Percentiles rank a stretch among this genome's conserved stretches.
Evolutionary conservation across 2,113 vertebrate species (phyloP).

Genomic region (Castor canadensis): DNA sequence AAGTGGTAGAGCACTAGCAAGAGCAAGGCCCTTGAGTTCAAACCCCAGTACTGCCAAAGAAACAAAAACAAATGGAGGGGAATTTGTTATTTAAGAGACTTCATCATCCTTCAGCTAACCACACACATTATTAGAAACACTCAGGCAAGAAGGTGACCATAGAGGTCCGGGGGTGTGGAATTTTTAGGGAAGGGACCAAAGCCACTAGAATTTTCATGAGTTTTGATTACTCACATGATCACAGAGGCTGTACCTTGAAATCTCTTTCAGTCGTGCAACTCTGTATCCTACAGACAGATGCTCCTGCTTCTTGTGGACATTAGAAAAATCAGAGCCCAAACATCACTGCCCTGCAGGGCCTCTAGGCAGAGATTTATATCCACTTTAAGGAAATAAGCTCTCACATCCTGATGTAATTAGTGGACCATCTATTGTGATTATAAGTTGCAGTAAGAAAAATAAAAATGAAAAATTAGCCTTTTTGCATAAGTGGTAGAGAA

Average conservation of each 20-base stretch:
- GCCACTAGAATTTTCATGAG: not conserved
- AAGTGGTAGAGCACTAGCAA: too few species aligned
- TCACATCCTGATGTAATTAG: not conserved
- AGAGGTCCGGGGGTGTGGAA: too few species aligned
- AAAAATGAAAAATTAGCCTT: not conserved
- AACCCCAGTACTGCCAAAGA: too few species aligned
- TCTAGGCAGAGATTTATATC: not conserved
- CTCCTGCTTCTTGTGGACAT: not conserved
- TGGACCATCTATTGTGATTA: not conserved
- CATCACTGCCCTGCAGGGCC: not conserved
- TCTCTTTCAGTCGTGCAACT: not conserved
- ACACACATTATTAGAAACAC: not conserved
- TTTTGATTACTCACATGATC: not conserved
- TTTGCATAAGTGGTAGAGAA: not conserved
- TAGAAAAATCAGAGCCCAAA: not conserved
- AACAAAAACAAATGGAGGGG: too few species aligned
- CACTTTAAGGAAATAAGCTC: not conserved
- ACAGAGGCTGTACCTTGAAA: not conserved
- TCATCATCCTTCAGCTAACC: not conserved
- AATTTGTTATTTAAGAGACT: not conserved
- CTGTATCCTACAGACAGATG: not conserved
- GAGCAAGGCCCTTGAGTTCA: too few species aligned
- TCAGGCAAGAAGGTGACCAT: too few species aligned
- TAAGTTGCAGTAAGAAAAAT: not conserved
- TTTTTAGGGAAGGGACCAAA: not conserved